phyloP scores from a whole-genome alignment of 2,888 invertebrate genomes.

The Dynastes tityus region DNA sequence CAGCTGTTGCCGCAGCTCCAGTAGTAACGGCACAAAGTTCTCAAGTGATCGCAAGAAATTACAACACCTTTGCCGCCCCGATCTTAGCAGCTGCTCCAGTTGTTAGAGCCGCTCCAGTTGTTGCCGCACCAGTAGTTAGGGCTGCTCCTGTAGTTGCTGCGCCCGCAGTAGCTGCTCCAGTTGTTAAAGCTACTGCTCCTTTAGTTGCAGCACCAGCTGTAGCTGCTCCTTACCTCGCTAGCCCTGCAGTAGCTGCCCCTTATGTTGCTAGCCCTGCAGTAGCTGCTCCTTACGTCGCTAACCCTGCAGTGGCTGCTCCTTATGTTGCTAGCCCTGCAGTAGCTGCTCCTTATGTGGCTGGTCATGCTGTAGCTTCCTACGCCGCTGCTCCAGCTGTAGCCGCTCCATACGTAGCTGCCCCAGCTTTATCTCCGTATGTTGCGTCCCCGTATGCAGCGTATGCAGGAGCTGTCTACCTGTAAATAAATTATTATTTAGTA shows the following conservation, averaged over 20 bases:
- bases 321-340: constrained; percentile 30
- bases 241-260: constrained; percentile 43
- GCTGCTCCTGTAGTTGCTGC: constrained; percentile 64
- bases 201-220: constrained; percentile 66
- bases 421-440: constrained; percentile 28
- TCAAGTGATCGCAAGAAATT: constrained; percentile 77
- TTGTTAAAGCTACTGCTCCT: constrained; percentile 62
- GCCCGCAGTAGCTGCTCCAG: constrained; percentile 66
- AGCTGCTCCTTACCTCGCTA: constrained; percentile 64
- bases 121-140: constrained; percentile 66
- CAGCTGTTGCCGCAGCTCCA: constrained; percentile 58
- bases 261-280: constrained; percentile 66
- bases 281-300: constrained; percentile 40
- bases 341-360: constrained; percentile 62
- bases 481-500: constrained; percentile 42
- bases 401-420: constrained; percentile 61
- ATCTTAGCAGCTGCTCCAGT: constrained; percentile 58
- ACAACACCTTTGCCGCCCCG: constrained; percentile 74
- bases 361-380: constrained; percentile 58
- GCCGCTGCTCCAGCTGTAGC: constrained; percentile 31
- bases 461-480: constrained; percentile 55
- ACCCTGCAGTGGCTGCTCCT: constrained; percentile 32
- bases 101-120: constrained; percentile 63
- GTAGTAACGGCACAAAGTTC: constrained; percentile 76
- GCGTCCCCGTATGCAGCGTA: constrained; percentile 56